Evolutionary conservation across 1,140 invertebrate species (phyloP).

Genomic region (Papilio polytes): DNA sequence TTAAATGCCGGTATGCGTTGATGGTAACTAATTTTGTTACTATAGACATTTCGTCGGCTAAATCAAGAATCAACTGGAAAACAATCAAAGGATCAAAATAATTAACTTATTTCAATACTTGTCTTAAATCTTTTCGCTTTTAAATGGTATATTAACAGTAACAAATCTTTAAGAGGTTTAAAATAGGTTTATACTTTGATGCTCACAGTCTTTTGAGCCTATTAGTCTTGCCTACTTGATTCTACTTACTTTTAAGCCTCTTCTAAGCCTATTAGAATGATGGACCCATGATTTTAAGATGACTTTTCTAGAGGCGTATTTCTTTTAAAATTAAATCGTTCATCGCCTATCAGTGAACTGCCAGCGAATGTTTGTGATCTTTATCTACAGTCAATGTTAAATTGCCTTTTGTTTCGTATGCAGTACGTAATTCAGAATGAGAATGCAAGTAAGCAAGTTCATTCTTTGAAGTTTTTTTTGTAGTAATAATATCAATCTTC

Average conservation of each 20-base stretch:
- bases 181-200: background rate
- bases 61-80: background rate
- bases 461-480: background rate
- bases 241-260: too few species aligned
- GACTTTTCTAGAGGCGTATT: conserved; percentile 43
- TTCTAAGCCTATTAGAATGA: too few species aligned
- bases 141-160: too few species aligned
- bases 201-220: background rate
- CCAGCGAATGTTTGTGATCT: conserved; percentile 64
- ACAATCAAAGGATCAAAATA: too few species aligned
- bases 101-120: background rate
- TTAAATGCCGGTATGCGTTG: conserved; percentile 16
- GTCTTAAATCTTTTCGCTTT: background rate
- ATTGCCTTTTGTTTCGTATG: conserved; percentile 64
- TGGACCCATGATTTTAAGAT: background rate
- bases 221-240: too few species aligned
- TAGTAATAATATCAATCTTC: background rate
- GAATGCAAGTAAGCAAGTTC: conserved; percentile 27
- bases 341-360: conserved; percentile 61
- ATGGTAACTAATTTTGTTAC: background rate
- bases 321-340: conserved; percentile 79
- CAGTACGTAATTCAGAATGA: conserved; percentile 31
- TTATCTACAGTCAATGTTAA: conserved; percentile 73
- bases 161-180: background rate
- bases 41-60: background rate